These are phyloP conservation scores for Alectura lathami DNA, from an alignment of 2,113 vertebrate genomes.

Conservation along the genomic window DNA sequence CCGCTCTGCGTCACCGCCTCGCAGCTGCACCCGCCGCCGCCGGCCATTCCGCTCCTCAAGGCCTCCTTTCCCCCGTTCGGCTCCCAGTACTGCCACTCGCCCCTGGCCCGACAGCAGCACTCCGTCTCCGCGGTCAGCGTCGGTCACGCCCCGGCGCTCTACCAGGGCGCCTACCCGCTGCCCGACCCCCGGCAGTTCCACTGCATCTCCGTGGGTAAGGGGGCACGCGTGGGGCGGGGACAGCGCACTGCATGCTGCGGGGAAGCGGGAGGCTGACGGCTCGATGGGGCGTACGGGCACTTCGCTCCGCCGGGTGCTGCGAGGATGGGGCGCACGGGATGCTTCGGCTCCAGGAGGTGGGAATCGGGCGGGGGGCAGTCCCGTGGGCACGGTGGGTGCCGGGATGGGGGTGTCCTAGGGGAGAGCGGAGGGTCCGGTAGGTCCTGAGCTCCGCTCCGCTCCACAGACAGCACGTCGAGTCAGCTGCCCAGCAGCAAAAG, in stretches of 20 bases:
- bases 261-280: too few relatives aligned
- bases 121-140: conserved; percentile 84
- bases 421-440: not conserved
- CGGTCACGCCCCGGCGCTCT: conserved; percentile 87
- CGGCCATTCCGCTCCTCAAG: conserved; percentile 91
- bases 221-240: not conserved
- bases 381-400: too few relatives aligned
- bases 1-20: conserved; percentile 93
- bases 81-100: conserved; percentile 92
- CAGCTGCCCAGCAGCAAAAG: conserved; percentile 97
- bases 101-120: conserved; percentile 88
- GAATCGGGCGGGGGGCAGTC: not conserved
- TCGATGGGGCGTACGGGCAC: not conserved
- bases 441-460: conserved; percentile 3
- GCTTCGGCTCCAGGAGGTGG: not conserved
- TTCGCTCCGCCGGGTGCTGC: too few relatives aligned
- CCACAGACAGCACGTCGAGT: conserved; percentile 85
- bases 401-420: too few relatives aligned
- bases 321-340: too few relatives aligned
- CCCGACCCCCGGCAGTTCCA: conserved; percentile 96
- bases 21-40: conserved; percentile 90
- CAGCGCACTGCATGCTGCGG: not conserved
- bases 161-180: conserved; percentile 91
- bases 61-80: conserved; percentile 91
- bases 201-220: conserved; percentile 96